Evolutionary conservation across 2,888 invertebrate genomes (phyloP), one percentile per base, ranked within the genome.

Genomic region (Tiliacea citrago): DNA sequence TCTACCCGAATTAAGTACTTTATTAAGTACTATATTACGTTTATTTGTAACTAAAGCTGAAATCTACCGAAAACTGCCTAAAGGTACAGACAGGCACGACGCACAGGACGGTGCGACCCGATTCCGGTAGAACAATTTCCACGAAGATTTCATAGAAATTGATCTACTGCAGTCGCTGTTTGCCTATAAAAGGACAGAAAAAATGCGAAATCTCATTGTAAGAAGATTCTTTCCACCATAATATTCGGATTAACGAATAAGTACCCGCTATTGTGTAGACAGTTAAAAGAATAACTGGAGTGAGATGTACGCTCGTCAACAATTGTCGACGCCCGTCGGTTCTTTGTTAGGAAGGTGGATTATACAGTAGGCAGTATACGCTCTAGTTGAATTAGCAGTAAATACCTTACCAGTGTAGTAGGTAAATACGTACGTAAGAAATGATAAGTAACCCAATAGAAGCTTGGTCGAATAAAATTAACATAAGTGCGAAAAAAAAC

Each of bases 231-330:
- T 60, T 57, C 67, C 42, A 53, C 76, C 45, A 42, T 61, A 75
- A 82, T 66, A 45, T 82, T 45, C 55, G 49, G 62, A 77, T 75
- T 75, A 75, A 58, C n/a, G 57, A 63, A 45, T 81, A 82, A 76
- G 82, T 61, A 77, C 75, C 53, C 55, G 66, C 82, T 51, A 76
- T 78, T 78, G 82, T 82, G 82, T 18, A n/a, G 82, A 78, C 61
- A 76, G 82, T 82, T 77, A 78, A 76, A 78, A 78, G 55, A 82
- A 78, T 78, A 82, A 82, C 77, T 18, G 60, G 18, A 82, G 77
- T 82, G 61, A 66, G 61, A 82, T 82, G 77, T 82, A 67, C 77
- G 82, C 82, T 81, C 66, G 82, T 82, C 77, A 77, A 82, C 82
- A 77, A 76, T 35, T 82, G 77, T 51, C 61, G 67, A 39, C 77